phyloP scores from a whole-genome alignment of 2,113 vertebrate species.

The Pelecanus crispus region DNA sequence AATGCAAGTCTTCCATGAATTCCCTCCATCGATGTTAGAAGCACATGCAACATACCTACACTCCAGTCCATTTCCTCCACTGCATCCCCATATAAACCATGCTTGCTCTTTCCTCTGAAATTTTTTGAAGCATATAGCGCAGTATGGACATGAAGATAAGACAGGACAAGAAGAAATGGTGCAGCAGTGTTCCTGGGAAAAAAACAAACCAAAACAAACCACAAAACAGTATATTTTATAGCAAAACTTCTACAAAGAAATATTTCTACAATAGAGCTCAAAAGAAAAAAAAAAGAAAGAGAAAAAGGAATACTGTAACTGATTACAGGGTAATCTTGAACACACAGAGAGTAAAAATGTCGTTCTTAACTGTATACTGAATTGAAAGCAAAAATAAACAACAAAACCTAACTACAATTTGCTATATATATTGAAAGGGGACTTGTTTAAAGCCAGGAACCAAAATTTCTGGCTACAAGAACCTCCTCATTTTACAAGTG shows the following conservation, averaged over 20 bases:
- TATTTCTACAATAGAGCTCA: background rate
- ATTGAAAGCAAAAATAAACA: background rate
- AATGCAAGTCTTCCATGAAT: background rate
- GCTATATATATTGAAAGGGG: background rate
- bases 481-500: background rate
- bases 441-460: background rate
- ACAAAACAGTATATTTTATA: background rate
- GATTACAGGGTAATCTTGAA: background rate
- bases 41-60: constrained; percentile 72
- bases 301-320: background rate
- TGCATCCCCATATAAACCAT: constrained; percentile 84
- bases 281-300: background rate
- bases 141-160: constrained; percentile 87
- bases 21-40: background rate
- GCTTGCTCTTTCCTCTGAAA: constrained; percentile 79
- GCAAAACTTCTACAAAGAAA: background rate
- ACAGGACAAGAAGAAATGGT: constrained; percentile 84
- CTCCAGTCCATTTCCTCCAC: constrained; percentile 92
- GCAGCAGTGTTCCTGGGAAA: constrained; percentile 64
- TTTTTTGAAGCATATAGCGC: constrained; percentile 76
- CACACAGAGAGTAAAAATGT: background rate
- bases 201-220: background rate
- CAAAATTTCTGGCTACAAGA: background rate
- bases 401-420: background rate
- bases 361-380: background rate